These are phyloP conservation scores for Leptinotarsa rubiginosa DNA, from an alignment of 2,888 invertebrate genomes.

Conservation along the genomic window DNA sequence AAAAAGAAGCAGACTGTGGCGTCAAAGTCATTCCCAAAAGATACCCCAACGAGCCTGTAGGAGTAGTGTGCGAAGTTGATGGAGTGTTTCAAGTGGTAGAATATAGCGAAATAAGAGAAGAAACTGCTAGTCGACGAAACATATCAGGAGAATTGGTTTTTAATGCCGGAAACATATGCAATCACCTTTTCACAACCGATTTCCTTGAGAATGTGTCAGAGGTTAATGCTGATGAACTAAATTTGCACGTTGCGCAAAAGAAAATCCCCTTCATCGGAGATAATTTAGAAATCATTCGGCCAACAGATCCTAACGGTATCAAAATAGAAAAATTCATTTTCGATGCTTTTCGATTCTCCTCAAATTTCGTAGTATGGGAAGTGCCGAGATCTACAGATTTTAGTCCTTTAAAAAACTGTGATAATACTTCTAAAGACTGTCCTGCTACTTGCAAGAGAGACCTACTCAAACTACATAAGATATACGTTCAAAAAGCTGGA, in stretches of 20 bases:
- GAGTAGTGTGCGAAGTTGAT: constrained; percentile 94
- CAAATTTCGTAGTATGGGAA: constrained; percentile 94
- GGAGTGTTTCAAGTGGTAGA: constrained; percentile 93
- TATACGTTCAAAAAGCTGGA: constrained; percentile 84
- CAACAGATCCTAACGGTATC: constrained; percentile 90
- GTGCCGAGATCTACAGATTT: constrained; percentile 93
- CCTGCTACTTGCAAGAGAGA: constrained; percentile 87
- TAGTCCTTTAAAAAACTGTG: constrained; percentile 95
- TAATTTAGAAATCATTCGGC: constrained; percentile 77
- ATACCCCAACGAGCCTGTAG: constrained; percentile 92
- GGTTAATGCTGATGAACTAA: constrained; percentile 79
- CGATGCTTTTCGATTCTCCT: constrained; percentile 94
- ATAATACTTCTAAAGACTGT: constrained; percentile 87
- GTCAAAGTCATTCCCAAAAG: constrained; percentile 96
- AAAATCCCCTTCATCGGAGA: constrained; percentile 89
- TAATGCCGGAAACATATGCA: constrained; percentile 97
- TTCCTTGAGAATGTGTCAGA: constrained; percentile 82
- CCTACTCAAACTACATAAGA: constrained; percentile 80
- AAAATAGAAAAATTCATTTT: constrained; percentile 99
- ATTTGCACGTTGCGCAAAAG: constrained; percentile 95
- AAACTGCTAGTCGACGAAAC: constrained; percentile 85
- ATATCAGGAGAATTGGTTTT: constrained; percentile 86
- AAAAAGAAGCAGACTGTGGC: constrained; percentile 91
- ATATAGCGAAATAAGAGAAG: constrained; percentile 93
- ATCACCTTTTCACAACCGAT: constrained; percentile 92